Conservation (phyloP, 2,888 invertebrate species). For the Nephrotoma appendiculata region DNA sequence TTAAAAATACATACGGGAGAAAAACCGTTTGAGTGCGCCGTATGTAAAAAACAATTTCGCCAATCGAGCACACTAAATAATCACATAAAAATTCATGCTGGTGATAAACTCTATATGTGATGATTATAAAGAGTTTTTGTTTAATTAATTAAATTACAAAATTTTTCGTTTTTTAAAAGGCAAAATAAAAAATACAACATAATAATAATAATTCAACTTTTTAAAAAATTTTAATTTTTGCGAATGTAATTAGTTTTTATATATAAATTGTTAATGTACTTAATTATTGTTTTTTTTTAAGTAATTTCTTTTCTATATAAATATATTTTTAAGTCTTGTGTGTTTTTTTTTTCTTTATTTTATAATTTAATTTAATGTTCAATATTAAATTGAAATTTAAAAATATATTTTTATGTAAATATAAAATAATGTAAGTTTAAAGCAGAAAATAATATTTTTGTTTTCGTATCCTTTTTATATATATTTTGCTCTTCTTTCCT, state of each 20-base stretch:
- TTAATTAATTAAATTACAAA: background rate
- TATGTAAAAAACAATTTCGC: conserved; percentile 34
- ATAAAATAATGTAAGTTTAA: background rate
- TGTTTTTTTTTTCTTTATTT: background rate
- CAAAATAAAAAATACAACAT: background rate
- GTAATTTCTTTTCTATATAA: background rate
- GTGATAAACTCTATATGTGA: conserved; percentile 28
- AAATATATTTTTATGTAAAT: background rate
- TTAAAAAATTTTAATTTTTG: background rate
- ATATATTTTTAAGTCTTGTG: background rate
- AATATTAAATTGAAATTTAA: background rate
- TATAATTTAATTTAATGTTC: background rate
- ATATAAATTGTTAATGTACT: background rate
- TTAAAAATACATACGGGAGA: conserved; percentile 34
- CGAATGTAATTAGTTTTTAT: background rate
- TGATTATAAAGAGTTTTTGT: conserved; percentile 2
- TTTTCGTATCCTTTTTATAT: background rate
- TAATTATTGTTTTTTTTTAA: background rate
- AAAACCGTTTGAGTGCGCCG: conserved; percentile 33
- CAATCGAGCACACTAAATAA: conserved; percentile 33
- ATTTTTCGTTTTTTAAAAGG: background rate
- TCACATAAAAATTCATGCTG: conserved; percentile 34
- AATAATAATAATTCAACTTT: background rate
- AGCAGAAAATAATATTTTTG: background rate
- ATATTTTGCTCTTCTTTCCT: background rate